These are phyloP conservation scores for Myoxocephalus aenaeus DNA, from an alignment of 2,797 vertebrate genomes.

Conservation along the genomic window DNA sequence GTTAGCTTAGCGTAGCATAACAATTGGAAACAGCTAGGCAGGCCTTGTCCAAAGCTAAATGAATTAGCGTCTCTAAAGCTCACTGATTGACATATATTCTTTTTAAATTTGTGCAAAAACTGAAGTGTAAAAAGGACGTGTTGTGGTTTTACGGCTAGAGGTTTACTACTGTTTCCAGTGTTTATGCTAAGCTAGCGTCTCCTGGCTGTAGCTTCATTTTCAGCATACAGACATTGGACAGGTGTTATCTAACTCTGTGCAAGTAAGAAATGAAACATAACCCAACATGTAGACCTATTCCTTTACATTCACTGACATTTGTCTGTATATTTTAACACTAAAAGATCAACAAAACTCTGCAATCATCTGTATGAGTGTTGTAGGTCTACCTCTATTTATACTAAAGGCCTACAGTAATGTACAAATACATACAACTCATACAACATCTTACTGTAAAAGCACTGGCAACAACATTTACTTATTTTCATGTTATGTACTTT, in stretches of 20 bases:
- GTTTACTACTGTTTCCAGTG: background rate
- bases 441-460: too few relatives aligned
- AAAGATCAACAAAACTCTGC: background rate
- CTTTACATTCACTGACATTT: background rate
- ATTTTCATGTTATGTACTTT: too few relatives aligned
- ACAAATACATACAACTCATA: too few relatives aligned
- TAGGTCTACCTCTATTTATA: background rate
- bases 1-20: slow-evolving; percentile 1
- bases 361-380: background rate
- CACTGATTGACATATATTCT: background rate
- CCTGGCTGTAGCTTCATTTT: background rate
- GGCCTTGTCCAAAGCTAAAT: too few relatives aligned
- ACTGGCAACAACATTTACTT: too few relatives aligned
- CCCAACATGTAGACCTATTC: background rate
- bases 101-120: background rate
- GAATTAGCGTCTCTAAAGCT: background rate
- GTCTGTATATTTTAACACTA: background rate
- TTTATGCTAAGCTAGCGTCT: background rate
- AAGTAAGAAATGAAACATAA: background rate
- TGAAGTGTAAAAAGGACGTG: background rate
- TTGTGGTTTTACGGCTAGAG: background rate
- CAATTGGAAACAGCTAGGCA: background rate
- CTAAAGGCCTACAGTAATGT: background rate
- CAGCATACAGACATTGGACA: background rate
- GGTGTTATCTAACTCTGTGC: background rate